Evolutionary conservation across 2,113 vertebrate genomes (phyloP).

Genomic region (Argyrosomus japonicus): DNA sequence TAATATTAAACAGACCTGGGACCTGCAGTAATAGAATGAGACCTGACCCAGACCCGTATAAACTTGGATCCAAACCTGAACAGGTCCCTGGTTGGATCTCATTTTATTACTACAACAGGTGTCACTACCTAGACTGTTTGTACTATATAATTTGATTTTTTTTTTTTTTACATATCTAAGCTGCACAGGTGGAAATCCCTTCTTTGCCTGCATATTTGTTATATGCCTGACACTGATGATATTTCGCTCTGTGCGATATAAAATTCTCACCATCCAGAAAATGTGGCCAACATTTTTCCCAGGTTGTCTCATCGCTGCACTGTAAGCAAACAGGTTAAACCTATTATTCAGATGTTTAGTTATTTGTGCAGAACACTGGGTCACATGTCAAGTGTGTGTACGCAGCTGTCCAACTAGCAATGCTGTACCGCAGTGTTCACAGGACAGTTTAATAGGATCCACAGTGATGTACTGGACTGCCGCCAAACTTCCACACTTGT

Average conservation of each 20-base stretch:
- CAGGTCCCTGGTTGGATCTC: too few relatives aligned
- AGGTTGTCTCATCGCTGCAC: constrained; percentile 2
- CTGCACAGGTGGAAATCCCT: neutral
- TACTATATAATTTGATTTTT: neutral
- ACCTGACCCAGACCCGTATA: too few relatives aligned
- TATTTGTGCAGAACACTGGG: constrained; percentile 41
- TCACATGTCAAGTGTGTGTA: constrained; percentile 55
- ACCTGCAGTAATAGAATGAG: too few relatives aligned
- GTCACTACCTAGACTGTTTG: neutral
- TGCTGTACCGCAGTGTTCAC: constrained; percentile 41
- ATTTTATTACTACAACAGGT: neutral
- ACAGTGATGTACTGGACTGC: constrained; percentile 62
- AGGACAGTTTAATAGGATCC: constrained; percentile 72
- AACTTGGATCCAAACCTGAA: too few relatives aligned
- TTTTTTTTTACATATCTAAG: neutral
- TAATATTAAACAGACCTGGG: too few relatives aligned
- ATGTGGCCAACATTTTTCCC: constrained; percentile 11
- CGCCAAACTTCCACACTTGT: constrained; percentile 71
- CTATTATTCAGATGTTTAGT: constrained; percentile 57
- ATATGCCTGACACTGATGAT: constrained; percentile 3
- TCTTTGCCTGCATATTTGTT: neutral
- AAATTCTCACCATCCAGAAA: neutral
- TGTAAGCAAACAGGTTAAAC: constrained; percentile 41
- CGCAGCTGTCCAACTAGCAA: constrained; percentile 43
- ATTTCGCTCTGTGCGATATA: neutral